Base-by-base conservation (phyloP, 2,888 invertebrate species). In the Cremastinae sp. region DNA sequence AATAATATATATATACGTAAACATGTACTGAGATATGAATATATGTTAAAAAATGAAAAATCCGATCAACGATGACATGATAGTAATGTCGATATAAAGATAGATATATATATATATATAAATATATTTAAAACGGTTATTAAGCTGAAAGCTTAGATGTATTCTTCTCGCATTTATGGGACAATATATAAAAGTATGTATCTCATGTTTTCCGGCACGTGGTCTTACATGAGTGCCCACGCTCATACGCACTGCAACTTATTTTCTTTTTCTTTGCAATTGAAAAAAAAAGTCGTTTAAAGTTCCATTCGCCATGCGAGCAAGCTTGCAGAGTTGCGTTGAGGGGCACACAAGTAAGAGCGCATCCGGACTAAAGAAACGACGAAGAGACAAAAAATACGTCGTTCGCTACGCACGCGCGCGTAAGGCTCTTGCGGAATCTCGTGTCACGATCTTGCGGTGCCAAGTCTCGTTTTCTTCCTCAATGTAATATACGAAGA, bases 331-430 rank as follows among this genome's bases (percentile, higher is more conserved):
- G 62, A 41, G 56, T 77, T 74, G 79, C 85, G 84, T 82, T 83
- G 84, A 86, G 85, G 86, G 87, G 88, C 88, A 88, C 87, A 82
- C 89, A 88, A 85, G 87, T 89, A 89, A 89, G 88, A 88, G 87
- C 88, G 87, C 87, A 86, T 86, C 86, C 87, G 87, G 87, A 85
- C 78, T 81, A 79, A 78, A 64, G 72, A 41, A 68, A 68, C 28
- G 28, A 28, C 28, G 28, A 28, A 28, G 28, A 28, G 28, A 28
- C 28, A 28, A 76, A 65, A 66, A 75, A 74, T 69, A 79, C 84
- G 85, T 80, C 81, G 28, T 28, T 28, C 85, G 86, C 84, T 80
- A 84, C 85, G 86, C 85, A 82, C 84, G 82, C 86, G 77, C 80
- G 77, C 65, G 80, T 79, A 5, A 12, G 49, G 36, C 59, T 72